Base-by-base conservation (phyloP, 2,888 invertebrate species). In the Callosobruchus maculatus region DNA sequence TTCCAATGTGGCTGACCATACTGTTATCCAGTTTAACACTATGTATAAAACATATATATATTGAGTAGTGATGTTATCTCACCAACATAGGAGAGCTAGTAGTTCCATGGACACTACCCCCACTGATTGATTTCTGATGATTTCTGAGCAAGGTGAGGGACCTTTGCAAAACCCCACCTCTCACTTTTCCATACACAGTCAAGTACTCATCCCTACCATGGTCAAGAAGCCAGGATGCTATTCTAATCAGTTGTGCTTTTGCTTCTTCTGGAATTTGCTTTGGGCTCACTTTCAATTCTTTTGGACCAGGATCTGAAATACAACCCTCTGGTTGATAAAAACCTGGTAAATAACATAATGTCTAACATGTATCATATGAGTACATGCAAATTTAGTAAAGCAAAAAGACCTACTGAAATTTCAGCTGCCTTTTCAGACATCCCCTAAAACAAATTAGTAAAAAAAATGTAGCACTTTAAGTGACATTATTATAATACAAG, bases 201-300 rank as follows among this genome's bases (percentile, higher is more conserved):
- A 93, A 91, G 82, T 93, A 94, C 82, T 93, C 93, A 77, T 92
- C 91, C 67, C 93, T 89, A 76, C 92, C 90, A 84, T 95, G 92
- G 77, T 92, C 92, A 80, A 95, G 92, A 22, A 98, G 89, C 98
- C 98, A 98, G 70, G 90, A 91, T 0, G 97, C 93, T 74, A 97
- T 95, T 73, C 92, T 92, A 9, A 93, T 91, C 81, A 97, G 88
- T 79, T 94, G 93, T 73, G 91, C 91, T 72, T 93, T 87, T 0
- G 92, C 91, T 80, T 90, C 90, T 81, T 93, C 92, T 0, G 94
- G 92, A 71, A 95, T 88, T 82, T 93, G 93, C 73, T 91, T 91
- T 22, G 93, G 89, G 0, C 91, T 89, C 66, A 88, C 86, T 76
- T 83, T 84, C 9, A 77, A 71, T 73, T 83, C 82, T 77, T 82